phyloP scores from a whole-genome alignment of 2,113 vertebrate species.

The Coptodon rendalli region DNA sequence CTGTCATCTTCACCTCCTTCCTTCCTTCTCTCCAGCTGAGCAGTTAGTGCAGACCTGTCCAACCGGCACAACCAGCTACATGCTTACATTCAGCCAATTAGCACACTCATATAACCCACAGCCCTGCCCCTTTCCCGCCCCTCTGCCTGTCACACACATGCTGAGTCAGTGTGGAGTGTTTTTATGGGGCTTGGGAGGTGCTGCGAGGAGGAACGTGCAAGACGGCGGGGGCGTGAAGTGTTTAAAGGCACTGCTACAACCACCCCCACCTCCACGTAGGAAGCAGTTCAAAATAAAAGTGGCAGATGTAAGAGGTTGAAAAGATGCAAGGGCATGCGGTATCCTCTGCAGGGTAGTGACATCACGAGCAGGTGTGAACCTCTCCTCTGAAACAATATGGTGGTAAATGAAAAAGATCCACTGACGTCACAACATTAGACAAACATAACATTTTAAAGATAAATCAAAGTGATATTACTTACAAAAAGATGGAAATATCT shows the following conservation, averaged over 20 bases:
- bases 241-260: constrained; percentile 6
- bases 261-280: background rate
- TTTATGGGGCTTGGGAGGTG: background rate
- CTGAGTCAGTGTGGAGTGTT: constrained; percentile 57
- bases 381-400: background rate
- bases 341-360: background rate
- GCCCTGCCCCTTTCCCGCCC: constrained; percentile 10
- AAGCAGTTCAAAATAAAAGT: background rate
- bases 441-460: background rate
- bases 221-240: background rate
- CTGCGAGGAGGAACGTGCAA: background rate
- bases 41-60: constrained; percentile 29
- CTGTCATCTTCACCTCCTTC: constrained; percentile 1
- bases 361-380: background rate
- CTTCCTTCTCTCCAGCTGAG: constrained; percentile 2
- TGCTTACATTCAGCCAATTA: constrained; percentile 26
- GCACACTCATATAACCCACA: background rate
- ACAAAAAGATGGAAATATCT: background rate
- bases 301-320: constrained; percentile 5
- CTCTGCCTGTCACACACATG: constrained; percentile 45
- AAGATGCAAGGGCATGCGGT: background rate
- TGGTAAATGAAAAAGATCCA: background rate
- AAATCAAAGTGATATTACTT: fast-evolving
- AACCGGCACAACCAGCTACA: background rate
- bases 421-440: background rate